Conservation (phyloP, 2,113 vertebrate species). For the Excalfactoria chinensis region DNA sequence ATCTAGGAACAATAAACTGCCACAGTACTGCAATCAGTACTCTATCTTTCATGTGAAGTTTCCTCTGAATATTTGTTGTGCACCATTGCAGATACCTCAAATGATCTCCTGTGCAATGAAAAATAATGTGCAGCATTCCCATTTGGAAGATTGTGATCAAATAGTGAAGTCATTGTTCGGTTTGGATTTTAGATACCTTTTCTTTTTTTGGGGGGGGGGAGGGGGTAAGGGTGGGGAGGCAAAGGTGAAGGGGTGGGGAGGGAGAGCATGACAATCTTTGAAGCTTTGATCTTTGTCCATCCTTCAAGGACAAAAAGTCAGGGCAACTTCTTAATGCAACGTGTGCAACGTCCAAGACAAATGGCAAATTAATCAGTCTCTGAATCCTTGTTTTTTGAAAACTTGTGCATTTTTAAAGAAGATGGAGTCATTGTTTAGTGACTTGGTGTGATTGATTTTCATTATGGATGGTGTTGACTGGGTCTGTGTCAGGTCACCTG, state of each 20-base stretch:
- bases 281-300: conserved; percentile 70
- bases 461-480: conserved; percentile 83
- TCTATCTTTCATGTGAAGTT: background rate
- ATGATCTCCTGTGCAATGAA: background rate
- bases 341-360: conserved; percentile 78
- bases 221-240: no score
- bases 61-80: background rate
- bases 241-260: no score
- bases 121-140: fast-evolving
- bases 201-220: background rate
- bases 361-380: conserved; percentile 85
- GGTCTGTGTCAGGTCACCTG: conserved; percentile 82
- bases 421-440: conserved; percentile 87
- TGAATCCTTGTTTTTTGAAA: conserved; percentile 79
- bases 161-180: background rate
- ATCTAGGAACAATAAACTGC: background rate
- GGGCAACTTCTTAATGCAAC: conserved; percentile 76
- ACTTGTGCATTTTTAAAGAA: conserved; percentile 86
- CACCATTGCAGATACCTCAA: background rate
- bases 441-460: conserved; percentile 88
- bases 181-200: background rate
- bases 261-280: conserved; percentile 6
- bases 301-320: conserved; percentile 57
- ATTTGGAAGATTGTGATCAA: background rate
- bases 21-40: background rate